Conservation (phyloP, 2,113 vertebrate genomes). For the Myotis yumanensis region DNA sequence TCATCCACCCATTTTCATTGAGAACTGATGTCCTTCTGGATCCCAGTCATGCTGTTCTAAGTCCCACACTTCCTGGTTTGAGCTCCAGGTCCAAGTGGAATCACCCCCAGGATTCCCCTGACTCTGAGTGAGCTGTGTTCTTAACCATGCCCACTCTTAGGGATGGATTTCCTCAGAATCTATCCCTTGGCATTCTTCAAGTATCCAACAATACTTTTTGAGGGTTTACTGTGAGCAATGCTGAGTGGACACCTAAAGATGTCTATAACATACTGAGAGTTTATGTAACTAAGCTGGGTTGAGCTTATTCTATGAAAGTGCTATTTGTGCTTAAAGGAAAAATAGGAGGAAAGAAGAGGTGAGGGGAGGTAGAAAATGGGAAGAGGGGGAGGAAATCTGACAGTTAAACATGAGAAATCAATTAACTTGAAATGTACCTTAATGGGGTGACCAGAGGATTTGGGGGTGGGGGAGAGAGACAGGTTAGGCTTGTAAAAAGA, state of each 20-base stretch:
- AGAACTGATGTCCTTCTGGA: background rate
- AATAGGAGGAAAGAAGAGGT: background rate
- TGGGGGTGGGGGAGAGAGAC: background rate
- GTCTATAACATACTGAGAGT: background rate
- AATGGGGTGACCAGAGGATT: background rate
- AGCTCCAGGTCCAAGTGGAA: background rate
- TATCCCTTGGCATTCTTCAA: background rate
- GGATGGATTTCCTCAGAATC: background rate
- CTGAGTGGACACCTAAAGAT: background rate
- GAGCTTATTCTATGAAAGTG: background rate
- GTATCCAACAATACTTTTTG: background rate
- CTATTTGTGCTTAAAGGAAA: background rate
- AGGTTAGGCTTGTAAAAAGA: background rate
- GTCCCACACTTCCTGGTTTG: background rate
- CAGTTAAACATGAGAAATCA: background rate
- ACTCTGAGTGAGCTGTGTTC: background rate
- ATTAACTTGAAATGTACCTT: background rate
- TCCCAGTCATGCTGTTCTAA: background rate
- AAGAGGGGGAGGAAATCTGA: background rate
- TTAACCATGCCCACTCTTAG: background rate
- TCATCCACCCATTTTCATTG: background rate
- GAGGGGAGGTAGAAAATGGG: background rate
- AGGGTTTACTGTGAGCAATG: background rate
- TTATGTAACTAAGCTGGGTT: background rate
- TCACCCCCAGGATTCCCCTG: accelerated